Evolutionary conservation across 1,140 invertebrate species (phyloP).

Genomic region (Vollenhovia emeryi): DNA sequence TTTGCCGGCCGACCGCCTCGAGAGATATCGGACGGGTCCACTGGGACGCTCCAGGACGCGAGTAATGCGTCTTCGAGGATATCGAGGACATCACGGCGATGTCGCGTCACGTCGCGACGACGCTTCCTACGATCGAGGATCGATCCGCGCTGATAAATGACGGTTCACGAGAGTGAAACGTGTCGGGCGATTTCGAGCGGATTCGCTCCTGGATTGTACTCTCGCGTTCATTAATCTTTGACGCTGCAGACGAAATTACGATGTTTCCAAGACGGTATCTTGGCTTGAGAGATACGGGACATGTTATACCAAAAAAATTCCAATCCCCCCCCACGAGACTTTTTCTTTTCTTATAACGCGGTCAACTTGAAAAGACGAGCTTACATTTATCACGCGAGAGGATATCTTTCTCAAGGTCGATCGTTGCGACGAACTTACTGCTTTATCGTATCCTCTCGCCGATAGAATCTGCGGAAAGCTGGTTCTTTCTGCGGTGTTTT

Average conservation of each 20-base stretch:
- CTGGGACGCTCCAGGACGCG: background rate
- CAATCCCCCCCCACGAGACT: background rate
- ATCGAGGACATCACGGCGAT: conserved; percentile 5
- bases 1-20: conserved; percentile 62
- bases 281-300: background rate
- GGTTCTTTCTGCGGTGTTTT: conserved; percentile 38
- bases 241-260: background rate
- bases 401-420: background rate
- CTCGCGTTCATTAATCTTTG: conserved; percentile 32
- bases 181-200: conserved; percentile 32
- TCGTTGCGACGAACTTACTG: background rate
- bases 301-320: background rate
- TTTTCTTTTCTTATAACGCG: background rate
- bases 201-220: conserved; percentile 21
- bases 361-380: background rate
- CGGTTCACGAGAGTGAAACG: conserved; percentile 1
- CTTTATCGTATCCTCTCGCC: conserved; percentile 8
- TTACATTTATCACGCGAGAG: conserved; percentile 10
- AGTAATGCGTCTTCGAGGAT: conserved; percentile 22
- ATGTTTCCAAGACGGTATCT: background rate
- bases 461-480: conserved; percentile 59
- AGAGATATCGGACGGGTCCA: conserved; percentile 44
- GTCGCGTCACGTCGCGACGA: conserved; percentile 30
- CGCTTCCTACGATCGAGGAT: conserved; percentile 56
- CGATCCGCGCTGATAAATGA: conserved; percentile 49